These are phyloP conservation scores for Drosophila azteca DNA, from an alignment of 1,140 invertebrate species.

Conservation along the genomic window DNA sequence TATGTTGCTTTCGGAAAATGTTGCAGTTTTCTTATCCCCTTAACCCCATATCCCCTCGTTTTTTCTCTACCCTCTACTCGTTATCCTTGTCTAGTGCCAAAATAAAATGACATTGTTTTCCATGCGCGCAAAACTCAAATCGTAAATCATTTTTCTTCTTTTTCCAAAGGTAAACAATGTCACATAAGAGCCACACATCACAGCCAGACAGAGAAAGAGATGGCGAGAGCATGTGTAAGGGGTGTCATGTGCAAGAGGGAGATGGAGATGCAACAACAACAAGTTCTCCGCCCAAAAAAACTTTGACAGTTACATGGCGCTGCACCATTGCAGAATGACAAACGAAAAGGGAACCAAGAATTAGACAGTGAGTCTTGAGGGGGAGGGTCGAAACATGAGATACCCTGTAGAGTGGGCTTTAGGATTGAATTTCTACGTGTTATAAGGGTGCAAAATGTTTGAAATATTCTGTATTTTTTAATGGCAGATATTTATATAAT, in stretches of 20 bases:
- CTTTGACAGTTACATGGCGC: conserved; percentile 66
- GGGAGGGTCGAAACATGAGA: too few species aligned
- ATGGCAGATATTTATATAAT: too few species aligned
- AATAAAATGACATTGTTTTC: conserved; percentile 54
- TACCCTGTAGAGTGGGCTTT: too few species aligned
- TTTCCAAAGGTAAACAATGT: conserved; percentile 74
- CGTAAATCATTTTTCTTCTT: conserved; percentile 45
- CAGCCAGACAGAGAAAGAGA: conserved; percentile 14
- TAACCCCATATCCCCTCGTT: neutral
- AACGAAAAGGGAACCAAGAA: conserved; percentile 27
- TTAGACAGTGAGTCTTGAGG: neutral
- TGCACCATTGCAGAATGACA: conserved; percentile 63
- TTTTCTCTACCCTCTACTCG: conserved; percentile 17
- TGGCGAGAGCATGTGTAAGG: neutral
- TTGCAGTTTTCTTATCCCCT: conserved; percentile 12
- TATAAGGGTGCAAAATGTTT: too few species aligned
- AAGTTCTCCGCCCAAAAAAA: conserved; percentile 27
- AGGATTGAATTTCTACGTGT: too few species aligned
- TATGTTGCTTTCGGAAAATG: conserved; percentile 4
- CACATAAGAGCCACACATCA: conserved; percentile 55
- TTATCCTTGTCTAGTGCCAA: conserved; percentile 47
- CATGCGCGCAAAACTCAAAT: conserved; percentile 44
- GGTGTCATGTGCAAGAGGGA: neutral
- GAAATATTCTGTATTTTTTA: too few species aligned
- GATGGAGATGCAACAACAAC: conserved; percentile 4